Conservation (phyloP, 2,888 invertebrate species). For the Bimastos eiseni region DNA sequence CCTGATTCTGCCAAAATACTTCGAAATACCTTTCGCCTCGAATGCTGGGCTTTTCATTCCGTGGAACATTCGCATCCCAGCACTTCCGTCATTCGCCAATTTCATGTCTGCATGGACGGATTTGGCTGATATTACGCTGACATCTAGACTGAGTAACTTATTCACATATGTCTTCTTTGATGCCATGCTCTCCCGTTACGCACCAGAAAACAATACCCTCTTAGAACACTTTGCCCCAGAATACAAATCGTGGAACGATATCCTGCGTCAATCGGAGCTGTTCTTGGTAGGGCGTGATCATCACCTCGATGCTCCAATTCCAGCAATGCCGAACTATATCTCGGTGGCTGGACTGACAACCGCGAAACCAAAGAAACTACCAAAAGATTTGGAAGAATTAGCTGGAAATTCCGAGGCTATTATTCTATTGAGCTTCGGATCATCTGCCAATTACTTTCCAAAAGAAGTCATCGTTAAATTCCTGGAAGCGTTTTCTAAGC, state of each 20-base stretch:
- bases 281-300: slow-evolving; percentile 44
- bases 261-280: slow-evolving; percentile 26
- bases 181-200: too few species aligned
- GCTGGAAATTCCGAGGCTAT: slow-evolving; percentile 37
- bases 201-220: too few species aligned
- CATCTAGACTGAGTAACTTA: not conserved
- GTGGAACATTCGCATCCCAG: slow-evolving; percentile 29
- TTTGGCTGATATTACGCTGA: too few species aligned
- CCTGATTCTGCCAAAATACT: slow-evolving; percentile 17
- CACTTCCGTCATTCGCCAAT: slow-evolving; percentile 16
- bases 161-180: too few species aligned
- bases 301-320: slow-evolving; percentile 27
- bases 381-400: slow-evolving; percentile 40
- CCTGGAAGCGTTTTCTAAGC: slow-evolving; percentile 25
- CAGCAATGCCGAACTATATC: slow-evolving; percentile 27
- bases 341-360: slow-evolving; percentile 32
- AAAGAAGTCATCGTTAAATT: not conserved
- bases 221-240: not conserved
- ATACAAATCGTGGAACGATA: too few species aligned
- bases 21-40: not conserved
- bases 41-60: slow-evolving; percentile 34
- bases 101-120: too few species aligned
- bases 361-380: slow-evolving; percentile 38
- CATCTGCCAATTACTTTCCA: slow-evolving; percentile 21
- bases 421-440: slow-evolving; percentile 36